Base-by-base conservation (phyloP, 2,113 vertebrate genomes). In the Ictalurus punctatus region DNA sequence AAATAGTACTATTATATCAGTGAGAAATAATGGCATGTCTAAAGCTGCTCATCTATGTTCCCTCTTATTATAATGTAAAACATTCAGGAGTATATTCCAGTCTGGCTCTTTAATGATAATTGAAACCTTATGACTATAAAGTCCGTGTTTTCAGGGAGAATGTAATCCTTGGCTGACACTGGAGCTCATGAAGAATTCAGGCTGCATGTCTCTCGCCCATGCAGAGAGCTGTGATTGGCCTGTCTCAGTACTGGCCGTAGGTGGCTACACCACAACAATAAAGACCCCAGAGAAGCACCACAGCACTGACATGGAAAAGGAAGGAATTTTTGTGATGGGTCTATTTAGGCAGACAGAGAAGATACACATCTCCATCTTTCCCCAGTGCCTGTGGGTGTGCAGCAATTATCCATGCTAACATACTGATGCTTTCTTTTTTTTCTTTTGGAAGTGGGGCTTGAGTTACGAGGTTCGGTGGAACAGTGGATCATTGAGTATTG, bases 301-400 rank as follows among this genome's bases (percentile, higher is more conserved):
- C 54, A 74, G 80, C 40, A 30, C 82, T 88, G 85, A 91, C 81
- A 91, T 86, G 90, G 86, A 86, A 89, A 48, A 89, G 87, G 83
- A 87, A 90, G 76, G 91, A 90, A 93, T 93, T 91, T 91, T 92
- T 54, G 84, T 69, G 89, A 87, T 91, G 91, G 91, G 91, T 90
- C 73, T 87, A 61, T 30, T 83, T 86, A 85, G 85, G 89, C 92
- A 92, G 81, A 84, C 88, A 91, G 86, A 88, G 34, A 63, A 21
- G 48, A 71, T 88, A 88, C 69, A 84, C 85, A 89, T 88, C 86
- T 90, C 76, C 61, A 86, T 85, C 69, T 84, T 88, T 65, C 84
- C 37, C 59, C 67, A 79, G 78, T 85, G 89, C 88, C 52, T 90
- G 92, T 90, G 86, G 88, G 86, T 81, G 90, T 89, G 86, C n/a